Evolutionary conservation across 2,113 vertebrate genomes (phyloP).

Genomic region (Herpetotheres cachinnans): DNA sequence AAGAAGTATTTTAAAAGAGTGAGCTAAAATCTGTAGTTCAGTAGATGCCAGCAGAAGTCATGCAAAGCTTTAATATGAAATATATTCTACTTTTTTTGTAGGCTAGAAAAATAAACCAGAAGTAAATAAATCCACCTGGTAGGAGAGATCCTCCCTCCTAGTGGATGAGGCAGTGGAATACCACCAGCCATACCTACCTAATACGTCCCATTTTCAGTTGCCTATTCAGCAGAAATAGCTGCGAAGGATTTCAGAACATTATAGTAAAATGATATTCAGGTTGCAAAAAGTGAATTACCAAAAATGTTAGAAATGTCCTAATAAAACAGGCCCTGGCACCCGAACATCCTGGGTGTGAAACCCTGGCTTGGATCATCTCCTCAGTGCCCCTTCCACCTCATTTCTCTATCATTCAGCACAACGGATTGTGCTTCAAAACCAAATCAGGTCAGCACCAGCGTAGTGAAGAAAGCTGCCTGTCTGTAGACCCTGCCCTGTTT

Average conservation of each 20-base stretch:
- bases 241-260: not conserved
- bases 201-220: not conserved
- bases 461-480: not conserved
- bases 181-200: not conserved
- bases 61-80: not conserved
- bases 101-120: not conserved
- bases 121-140: not conserved
- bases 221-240: not conserved
- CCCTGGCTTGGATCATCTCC: not conserved
- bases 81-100: not conserved
- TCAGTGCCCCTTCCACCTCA: rapidly evolving
- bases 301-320: not conserved
- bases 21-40: not conserved
- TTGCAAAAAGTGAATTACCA: not conserved
- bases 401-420: not conserved
- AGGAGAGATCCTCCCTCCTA: not conserved
- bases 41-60: not conserved
- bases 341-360: not conserved
- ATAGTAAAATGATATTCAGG: not conserved
- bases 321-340: not conserved
- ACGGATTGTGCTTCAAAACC: not conserved
- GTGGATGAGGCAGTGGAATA: not conserved
- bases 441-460: not conserved
- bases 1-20: not conserved
- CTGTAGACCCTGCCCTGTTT: not conserved